Evolutionary conservation across 35 echinoderm and acorn worm genomes (phyloP).

Genomic region (Amphiura filiformis): DNA sequence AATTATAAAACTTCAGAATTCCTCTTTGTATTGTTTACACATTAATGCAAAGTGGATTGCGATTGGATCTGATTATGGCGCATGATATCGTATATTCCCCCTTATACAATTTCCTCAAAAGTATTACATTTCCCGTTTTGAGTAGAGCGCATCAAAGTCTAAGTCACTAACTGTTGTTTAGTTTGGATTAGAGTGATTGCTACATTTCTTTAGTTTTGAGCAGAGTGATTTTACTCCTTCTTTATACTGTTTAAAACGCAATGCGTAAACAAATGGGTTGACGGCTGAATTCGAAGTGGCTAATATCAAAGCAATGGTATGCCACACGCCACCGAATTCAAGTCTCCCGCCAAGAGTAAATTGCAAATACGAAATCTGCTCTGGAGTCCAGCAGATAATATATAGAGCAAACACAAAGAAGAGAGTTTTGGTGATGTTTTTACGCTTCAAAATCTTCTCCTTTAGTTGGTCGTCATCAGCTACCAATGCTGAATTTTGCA

Average conservation of each 20-base stretch:
- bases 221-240: conserved; percentile 46
- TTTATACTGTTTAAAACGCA: conserved; percentile 61
- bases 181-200: no score
- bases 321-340: conserved; percentile 52
- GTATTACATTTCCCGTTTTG: no score
- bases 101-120: no score
- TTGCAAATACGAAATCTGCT: conserved; percentile 72
- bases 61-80: no score
- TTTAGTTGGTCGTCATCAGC: background rate
- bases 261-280: conserved; percentile 78
- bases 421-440: conserved; percentile 31
- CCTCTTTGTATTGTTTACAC: no score
- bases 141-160: no score
- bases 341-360: conserved; percentile 62
- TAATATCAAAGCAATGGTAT: conserved; percentile 48
- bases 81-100: no score
- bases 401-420: conserved; percentile 46
- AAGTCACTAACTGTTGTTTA: no score
- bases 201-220: background rate
- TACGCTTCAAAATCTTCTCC: background rate
- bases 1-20: no score
- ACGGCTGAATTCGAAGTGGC: conserved; percentile 67
- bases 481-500: background rate
- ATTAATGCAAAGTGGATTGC: no score
- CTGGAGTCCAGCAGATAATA: conserved; percentile 87